Conservation (phyloP, 2,888 invertebrate genomes). For the Clepsis dumicolana region DNA sequence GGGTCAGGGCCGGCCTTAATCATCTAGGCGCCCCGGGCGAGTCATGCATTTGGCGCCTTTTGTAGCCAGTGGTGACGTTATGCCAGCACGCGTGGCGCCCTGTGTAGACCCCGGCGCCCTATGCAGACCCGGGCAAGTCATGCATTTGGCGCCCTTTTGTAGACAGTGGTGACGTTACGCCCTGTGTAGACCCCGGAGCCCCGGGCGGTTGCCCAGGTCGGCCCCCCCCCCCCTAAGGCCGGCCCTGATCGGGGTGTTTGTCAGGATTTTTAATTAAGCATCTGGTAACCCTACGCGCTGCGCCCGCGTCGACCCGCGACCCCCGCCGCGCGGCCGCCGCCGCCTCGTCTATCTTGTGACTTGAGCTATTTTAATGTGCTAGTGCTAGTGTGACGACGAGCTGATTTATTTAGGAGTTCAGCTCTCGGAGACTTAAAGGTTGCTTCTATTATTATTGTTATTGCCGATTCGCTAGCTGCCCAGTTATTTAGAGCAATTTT, state of each 20-base stretch:
- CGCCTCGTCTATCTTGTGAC: conserved; percentile 82
- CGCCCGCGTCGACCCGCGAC: conserved; percentile 25
- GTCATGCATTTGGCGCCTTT: no score
- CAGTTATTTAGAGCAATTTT: not conserved
- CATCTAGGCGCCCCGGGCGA: no score
- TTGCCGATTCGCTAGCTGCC: conserved; percentile 31
- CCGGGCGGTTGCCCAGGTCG: no score
- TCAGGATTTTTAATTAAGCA: not conserved
- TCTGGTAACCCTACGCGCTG: conserved; percentile 1
- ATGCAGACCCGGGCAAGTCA: no score
- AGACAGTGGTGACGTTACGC: no score
- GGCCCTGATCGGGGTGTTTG: not conserved
- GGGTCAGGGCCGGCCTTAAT: no score
- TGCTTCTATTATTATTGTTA: conserved; percentile 54
- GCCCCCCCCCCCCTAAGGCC: no score
- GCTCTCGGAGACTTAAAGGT: conserved; percentile 58
- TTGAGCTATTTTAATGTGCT: conserved; percentile 63
- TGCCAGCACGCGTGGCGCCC: no score
- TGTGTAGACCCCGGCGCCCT: no score
- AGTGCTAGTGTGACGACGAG: conserved; percentile 54
- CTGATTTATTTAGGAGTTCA: conserved; percentile 68
- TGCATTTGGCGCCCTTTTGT: no score
- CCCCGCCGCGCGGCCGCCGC: conserved; percentile 54
- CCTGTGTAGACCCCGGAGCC: no score
- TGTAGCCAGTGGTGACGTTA: no score